A percentile compares a stretch with the other conserved stretches of the same genome.
phyloP scores from a whole-genome alignment of 2,888 invertebrate genomes.

The Sylvicola cinctus region DNA sequence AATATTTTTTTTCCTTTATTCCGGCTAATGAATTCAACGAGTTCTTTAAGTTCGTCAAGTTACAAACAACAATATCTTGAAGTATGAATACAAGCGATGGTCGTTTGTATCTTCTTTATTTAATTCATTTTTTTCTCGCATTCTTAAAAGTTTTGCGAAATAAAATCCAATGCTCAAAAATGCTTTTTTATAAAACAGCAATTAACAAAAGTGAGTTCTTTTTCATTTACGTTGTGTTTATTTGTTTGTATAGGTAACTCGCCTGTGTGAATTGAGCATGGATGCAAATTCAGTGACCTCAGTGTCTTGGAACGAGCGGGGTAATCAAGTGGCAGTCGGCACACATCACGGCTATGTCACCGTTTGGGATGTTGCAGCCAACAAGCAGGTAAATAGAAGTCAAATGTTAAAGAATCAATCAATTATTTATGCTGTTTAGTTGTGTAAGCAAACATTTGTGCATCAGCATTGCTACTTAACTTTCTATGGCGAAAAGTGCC shows the following conservation, averaged over 20 bases:
- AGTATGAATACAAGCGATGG: no score
- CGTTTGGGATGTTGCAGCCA: slow-evolving; percentile 93
- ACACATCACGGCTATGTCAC: slow-evolving; percentile 94
- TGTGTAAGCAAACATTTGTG: not conserved
- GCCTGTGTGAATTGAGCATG: slow-evolving; percentile 82
- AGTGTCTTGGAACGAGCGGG: slow-evolving; percentile 96
- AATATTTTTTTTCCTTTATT: no score
- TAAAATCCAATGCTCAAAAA: no score
- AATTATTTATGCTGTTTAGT: not conserved
- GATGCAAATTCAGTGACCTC: slow-evolving; percentile 94
- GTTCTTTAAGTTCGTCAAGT: no score
- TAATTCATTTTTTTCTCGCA: no score
- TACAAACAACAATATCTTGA: no score
- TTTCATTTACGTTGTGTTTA: not conserved
- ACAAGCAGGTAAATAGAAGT: slow-evolving; percentile 43
- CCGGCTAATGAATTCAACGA: no score
- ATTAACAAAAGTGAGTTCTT: not conserved
- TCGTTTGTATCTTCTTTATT: no score
- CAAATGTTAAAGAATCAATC: not conserved
- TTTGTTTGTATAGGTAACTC: slow-evolving; percentile 43
- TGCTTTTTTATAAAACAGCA: no score
- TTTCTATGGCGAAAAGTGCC: no score
- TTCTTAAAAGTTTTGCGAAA: no score
- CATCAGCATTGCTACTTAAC: no score
- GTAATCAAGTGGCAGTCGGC: slow-evolving; percentile 91